A percentile compares a stretch with the other conserved stretches of the same genome.
Evolutionary conservation across 1,140 invertebrate genomes (phyloP).

Genomic region (Centruroides vittatus): DNA sequence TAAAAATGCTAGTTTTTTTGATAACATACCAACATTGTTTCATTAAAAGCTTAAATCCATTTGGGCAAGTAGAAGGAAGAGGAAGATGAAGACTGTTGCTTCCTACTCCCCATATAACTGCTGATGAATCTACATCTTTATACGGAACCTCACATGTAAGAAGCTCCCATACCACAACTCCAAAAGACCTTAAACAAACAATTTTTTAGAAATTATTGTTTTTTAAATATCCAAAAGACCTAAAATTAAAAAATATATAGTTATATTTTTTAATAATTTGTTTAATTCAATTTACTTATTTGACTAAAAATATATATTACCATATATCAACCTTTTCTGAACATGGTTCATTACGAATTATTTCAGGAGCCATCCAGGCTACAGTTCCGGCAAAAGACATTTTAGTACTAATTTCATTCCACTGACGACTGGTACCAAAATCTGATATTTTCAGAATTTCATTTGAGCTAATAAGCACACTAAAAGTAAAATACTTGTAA

Average conservation of each 20-base stretch:
- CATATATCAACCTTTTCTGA: slow-evolving; percentile 96
- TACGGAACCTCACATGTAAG: slow-evolving; percentile 92
- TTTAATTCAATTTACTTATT: not conserved
- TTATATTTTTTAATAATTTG: not conserved
- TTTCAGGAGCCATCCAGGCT: slow-evolving; percentile 98
- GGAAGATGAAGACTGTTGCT: slow-evolving; percentile 79
- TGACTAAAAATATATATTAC: slow-evolving; percentile 28
- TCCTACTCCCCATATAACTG: slow-evolving; percentile 96
- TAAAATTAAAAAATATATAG: not conserved
- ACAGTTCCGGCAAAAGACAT: slow-evolving; percentile 97
- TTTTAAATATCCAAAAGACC: slow-evolving; percentile 44
- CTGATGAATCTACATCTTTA: slow-evolving; percentile 88
- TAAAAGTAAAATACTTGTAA: slow-evolving; percentile 34
- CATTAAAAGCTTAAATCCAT: slow-evolving; percentile 57
- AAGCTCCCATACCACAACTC: slow-evolving; percentile 94
- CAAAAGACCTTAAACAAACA: slow-evolving; percentile 74
- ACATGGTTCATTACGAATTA: slow-evolving; percentile 90
- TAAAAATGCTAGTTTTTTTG: not conserved
- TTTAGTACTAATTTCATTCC: slow-evolving; percentile 86
- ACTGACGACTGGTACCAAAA: slow-evolving; percentile 89
- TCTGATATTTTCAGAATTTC: slow-evolving; percentile 93
- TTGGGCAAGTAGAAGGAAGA: slow-evolving; percentile 77
- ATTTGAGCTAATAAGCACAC: slow-evolving; percentile 79
- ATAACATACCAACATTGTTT: slow-evolving; percentile 64
- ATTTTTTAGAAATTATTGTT: too few relatives aligned